Base-by-base conservation (phyloP, 1,140 invertebrate genomes). In the Planococcus citri region DNA sequence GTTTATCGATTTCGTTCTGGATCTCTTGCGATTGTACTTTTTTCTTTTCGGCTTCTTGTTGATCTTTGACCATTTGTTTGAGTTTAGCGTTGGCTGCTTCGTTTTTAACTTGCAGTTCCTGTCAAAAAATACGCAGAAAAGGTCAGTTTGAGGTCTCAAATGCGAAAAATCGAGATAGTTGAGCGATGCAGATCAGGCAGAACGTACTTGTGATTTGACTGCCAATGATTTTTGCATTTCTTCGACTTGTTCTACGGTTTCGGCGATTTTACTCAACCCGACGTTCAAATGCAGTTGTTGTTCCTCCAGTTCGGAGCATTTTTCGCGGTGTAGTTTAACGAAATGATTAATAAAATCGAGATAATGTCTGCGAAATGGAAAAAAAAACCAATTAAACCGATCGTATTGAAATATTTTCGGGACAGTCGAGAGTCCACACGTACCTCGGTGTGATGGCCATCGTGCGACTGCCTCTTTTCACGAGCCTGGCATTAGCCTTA, bases 291-390 rank as follows among this genome's bases (percentile, higher is more conserved):
- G 97, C 1, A 99, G 83, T 76, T 99, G 96, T 77, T 99, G 96
- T 76, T 99, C 97, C 79, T 99, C 97, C 37, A 99, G 81, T 77
- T 98, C 96, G 6, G 94, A 92, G 27, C 96, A 86, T 80, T 99
- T 99, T 79, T 99, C 97, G 75, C 94, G 91, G 79, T 97, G 97
- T 58, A 99, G 79, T 78, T 97, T 97, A 4, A 97, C 96, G 83
- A 98, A 98, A 79, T 99, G 97, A 80, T 98, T 92, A 75, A 99
- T 99, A 78, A 99, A 99, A 80, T 99, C 97, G n/a, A 99, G 80
- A 79, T 97, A 99, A 81, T 99, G 97, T 70, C 87, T 84, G 76
- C n/a, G n/a, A n/a, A n/a, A n/a, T n/a, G n/a, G n/a, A n/a, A n/a
- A n/a, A n/a, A n/a, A n/a, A 77, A 75, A 72, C 71, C 17, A 58